phyloP scores from a whole-genome alignment of 2,888 invertebrate species.

The Drosophila colorata region DNA sequence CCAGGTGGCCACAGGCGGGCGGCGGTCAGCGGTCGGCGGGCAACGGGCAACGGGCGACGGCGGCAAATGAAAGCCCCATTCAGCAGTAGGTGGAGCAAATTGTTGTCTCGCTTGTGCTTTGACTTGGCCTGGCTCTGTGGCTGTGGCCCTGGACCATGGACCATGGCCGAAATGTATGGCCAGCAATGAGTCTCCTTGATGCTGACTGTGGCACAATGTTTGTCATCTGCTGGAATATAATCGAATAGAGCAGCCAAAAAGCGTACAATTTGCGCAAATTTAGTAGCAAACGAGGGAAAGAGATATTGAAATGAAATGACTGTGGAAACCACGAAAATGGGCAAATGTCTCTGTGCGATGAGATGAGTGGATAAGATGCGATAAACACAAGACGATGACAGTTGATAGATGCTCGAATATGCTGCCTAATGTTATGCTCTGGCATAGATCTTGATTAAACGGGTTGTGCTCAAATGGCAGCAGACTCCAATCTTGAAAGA shows the following conservation, averaged over 20 bases:
- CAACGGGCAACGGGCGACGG: background rate
- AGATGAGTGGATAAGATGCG: slow-evolving; percentile 35
- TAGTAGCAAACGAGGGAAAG: slow-evolving; percentile 39
- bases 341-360: background rate
- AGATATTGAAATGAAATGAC: slow-evolving; percentile 50
- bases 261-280: slow-evolving; percentile 62
- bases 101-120: slow-evolving; percentile 60
- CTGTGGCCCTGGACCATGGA: slow-evolving; percentile 16
- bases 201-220: slow-evolving; percentile 62
- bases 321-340: slow-evolving; percentile 55
- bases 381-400: slow-evolving; percentile 33
- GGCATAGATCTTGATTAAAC: slow-evolving; percentile 5
- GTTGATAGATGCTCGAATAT: slow-evolving; percentile 1
- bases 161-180: slow-evolving; percentile 43
- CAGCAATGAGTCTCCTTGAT: slow-evolving; percentile 34
- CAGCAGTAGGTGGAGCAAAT: slow-evolving; percentile 43
- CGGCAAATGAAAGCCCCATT: slow-evolving; percentile 27
- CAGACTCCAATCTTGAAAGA: background rate
- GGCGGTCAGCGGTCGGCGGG: background rate
- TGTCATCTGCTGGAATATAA: slow-evolving; percentile 80
- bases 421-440: slow-evolving; percentile 10
- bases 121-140: slow-evolving; percentile 40
- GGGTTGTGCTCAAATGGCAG: background rate
- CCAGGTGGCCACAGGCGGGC: slow-evolving; percentile 16
- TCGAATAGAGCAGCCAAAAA: slow-evolving; percentile 69